phyloP scores from a whole-genome alignment of 2,888 invertebrate genomes.

The Ochropleura leucogaster region DNA sequence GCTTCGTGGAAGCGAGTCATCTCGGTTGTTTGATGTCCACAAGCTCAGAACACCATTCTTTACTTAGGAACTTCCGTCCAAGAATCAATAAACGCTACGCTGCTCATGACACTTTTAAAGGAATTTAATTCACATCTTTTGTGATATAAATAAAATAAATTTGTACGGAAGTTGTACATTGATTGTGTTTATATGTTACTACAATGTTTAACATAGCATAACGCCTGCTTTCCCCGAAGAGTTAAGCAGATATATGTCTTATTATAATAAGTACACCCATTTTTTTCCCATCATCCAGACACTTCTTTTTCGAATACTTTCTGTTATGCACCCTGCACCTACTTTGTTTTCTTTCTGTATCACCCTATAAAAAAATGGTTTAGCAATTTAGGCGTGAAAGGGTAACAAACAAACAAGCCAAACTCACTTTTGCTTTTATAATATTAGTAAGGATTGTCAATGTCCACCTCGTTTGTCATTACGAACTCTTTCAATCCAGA shows the following conservation, averaged over 20 bases:
- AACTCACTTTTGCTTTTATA: too few species aligned
- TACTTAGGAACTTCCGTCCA: constrained; percentile 2
- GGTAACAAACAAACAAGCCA: too few species aligned
- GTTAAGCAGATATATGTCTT: neutral
- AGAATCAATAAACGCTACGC: neutral
- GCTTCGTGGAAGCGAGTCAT: neutral
- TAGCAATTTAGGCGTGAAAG: constrained; percentile 21
- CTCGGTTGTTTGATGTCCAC: constrained; percentile 6
- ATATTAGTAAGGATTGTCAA: constrained; percentile 50
- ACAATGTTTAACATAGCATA: neutral
- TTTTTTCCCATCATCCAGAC: too few species aligned
- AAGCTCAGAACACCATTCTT: constrained; percentile 8
- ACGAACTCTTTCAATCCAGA: constrained; percentile 15
- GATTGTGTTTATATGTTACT: neutral
- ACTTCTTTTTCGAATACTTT: too few species aligned
- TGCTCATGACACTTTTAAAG: neutral
- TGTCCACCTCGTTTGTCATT: constrained; percentile 36
- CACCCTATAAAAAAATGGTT: neutral
- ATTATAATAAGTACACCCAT: too few species aligned
- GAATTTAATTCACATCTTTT: neutral
- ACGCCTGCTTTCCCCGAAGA: neutral
- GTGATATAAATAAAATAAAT: neutral
- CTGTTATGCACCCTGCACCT: too few species aligned
- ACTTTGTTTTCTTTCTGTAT: too few species aligned
- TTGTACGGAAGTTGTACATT: neutral